A percentile compares a stretch with the other conserved stretches of the same genome.
Conservation (phyloP, 2,888 invertebrate species). For the Caenorhabditis drosophilae region DNA sequence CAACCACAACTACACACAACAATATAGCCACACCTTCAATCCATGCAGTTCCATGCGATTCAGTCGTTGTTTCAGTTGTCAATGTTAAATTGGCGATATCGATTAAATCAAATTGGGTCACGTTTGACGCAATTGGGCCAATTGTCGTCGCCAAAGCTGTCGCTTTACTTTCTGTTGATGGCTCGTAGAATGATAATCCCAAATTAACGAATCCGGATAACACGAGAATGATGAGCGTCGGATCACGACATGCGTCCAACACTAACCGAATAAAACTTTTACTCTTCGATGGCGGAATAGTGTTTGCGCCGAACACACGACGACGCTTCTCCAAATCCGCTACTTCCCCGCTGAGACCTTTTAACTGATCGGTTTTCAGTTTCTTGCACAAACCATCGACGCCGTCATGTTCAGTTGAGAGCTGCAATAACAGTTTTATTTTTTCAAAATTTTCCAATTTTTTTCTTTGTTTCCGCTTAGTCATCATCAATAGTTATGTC, state of each 20-base stretch:
- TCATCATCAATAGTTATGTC: too few relatives aligned
- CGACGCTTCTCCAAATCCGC: constrained; percentile 53
- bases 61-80: constrained; percentile 32
- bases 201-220: constrained; percentile 65
- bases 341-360: constrained; percentile 55
- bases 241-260: constrained; percentile 61
- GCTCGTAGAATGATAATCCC: constrained; percentile 66
- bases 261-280: constrained; percentile 61
- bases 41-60: constrained; percentile 72
- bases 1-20: constrained; percentile 73
- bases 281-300: constrained; percentile 61
- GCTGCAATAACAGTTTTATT: too few relatives aligned
- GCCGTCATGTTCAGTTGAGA: constrained; percentile 61
- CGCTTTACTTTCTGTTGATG: constrained; percentile 37
- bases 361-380: constrained; percentile 58
- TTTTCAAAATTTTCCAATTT: constrained; percentile 4
- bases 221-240: constrained; percentile 66
- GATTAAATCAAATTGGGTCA: too few relatives aligned
- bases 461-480: too few relatives aligned
- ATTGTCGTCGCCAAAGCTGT: constrained; percentile 17
- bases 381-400: constrained; percentile 61
- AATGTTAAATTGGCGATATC: not conserved
- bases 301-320: constrained; percentile 61
- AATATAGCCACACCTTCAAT: constrained; percentile 74
- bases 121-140: constrained; percentile 4